Conservation (phyloP, 2,797 vertebrate species). For the Alcedo quadribrachys region DNA sequence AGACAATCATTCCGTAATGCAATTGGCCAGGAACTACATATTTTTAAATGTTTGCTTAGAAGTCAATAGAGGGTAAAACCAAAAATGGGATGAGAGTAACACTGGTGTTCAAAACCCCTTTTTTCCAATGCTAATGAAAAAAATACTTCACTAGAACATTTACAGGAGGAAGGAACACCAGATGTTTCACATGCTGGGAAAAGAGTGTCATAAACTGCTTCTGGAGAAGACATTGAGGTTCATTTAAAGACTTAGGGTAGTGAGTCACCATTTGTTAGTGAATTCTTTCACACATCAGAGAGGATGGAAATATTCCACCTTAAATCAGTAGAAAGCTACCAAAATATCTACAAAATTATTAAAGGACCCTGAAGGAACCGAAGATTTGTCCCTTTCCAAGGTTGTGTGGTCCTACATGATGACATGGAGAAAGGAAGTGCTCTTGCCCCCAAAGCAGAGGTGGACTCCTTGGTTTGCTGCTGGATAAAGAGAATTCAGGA, state of each 20-base stretch:
- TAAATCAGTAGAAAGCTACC: not conserved
- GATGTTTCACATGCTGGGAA: not conserved
- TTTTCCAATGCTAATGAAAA: not conserved
- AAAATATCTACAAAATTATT: not conserved
- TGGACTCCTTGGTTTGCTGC: not conserved
- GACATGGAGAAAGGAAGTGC: not conserved
- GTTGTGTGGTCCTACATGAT: not conserved
- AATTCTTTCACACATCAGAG: not conserved
- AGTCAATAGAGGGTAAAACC: not conserved
- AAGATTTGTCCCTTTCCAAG: not conserved
- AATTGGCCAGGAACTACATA: not conserved
- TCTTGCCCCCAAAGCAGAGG: not conserved
- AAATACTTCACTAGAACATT: not conserved
- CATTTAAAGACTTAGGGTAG: not conserved
- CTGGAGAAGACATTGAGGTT: not conserved
- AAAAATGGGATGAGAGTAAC: not conserved
- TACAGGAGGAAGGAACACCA: not conserved
- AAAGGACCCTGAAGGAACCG: not conserved
- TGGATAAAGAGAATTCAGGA: not conserved
- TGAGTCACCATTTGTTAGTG: not conserved
- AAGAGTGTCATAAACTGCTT: not conserved
- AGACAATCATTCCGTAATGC: not conserved
- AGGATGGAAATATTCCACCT: not conserved
- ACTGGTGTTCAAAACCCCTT: not conserved
- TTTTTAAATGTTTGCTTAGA: not conserved